Percentiles rank a stretch among this genome's conserved stretches.
Conservation (phyloP, 92 coral and sea anemone genomes). For the Epizoanthus ramosus region DNA sequence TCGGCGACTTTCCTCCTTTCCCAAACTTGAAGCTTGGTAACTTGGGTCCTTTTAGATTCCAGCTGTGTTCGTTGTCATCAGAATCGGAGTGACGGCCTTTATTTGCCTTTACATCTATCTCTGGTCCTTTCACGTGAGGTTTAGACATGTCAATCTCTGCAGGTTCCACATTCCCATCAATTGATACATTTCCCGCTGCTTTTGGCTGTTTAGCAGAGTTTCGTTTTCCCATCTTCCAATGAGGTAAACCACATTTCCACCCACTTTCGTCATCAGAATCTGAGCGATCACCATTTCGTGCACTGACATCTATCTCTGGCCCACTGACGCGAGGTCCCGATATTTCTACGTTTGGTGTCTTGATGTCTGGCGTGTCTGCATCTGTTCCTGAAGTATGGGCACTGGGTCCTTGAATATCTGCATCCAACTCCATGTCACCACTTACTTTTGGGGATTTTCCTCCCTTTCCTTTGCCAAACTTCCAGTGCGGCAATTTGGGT, state of each 20-base stretch:
- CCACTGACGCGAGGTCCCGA: constrained; percentile 5
- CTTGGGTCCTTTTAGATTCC: constrained; percentile 12
- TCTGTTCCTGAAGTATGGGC: not conserved
- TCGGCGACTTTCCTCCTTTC: constrained; percentile 10
- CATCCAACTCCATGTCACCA: constrained; percentile 18
- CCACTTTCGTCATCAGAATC: too few relatives aligned
- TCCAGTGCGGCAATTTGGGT: too few relatives aligned
- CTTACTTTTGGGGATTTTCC: not conserved
- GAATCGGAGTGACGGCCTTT: constrained; percentile 21
- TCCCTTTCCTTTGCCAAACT: too few relatives aligned
- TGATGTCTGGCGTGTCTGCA: not conserved
- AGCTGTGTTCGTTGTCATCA: constrained; percentile 10
- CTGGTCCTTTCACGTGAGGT: constrained; percentile 6
- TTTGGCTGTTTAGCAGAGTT: not conserved
- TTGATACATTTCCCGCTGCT: not conserved
- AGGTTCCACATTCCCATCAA: not conserved
- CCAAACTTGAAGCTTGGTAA: not conserved
- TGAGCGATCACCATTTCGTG: too few relatives aligned
- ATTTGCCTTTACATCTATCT: not conserved
- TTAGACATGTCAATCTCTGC: not conserved
- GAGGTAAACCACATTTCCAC: too few relatives aligned
- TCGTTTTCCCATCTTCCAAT: too few relatives aligned
- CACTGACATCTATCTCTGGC: too few relatives aligned
- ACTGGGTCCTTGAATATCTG: not conserved
- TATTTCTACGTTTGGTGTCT: not conserved